phyloP scores from a whole-genome alignment of 2,888 invertebrate genomes.

The Candidula unifasciata region DNA sequence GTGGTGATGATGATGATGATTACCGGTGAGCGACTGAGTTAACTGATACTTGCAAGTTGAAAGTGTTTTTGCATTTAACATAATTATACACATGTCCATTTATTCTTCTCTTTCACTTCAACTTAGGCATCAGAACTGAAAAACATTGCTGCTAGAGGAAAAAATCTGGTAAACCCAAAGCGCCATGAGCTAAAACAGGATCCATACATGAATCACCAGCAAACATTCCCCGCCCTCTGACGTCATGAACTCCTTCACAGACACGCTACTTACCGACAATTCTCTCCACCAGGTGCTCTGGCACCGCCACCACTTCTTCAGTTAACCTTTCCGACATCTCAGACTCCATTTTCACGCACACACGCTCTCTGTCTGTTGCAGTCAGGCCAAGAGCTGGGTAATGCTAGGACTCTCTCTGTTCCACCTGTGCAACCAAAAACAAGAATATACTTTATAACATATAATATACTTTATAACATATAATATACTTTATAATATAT shows the following conservation, averaged over 20 bases:
- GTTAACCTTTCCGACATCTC: slow-evolving; percentile 33
- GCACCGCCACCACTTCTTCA: slow-evolving; percentile 49
- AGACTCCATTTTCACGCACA: neutral
- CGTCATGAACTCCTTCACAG: neutral
- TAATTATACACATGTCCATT: no score
- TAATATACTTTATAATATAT: no score
- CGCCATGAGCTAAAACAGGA: neutral
- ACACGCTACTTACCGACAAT: slow-evolving; percentile 37
- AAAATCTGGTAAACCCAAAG: neutral
- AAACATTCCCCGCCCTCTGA: neutral
- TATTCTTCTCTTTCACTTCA: no score
- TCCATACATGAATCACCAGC: neutral
- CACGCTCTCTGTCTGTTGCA: neutral
- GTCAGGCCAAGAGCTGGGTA: neutral
- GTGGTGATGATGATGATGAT: no score
- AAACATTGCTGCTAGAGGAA: neutral
- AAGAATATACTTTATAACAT: neutral
- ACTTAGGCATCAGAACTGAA: no score
- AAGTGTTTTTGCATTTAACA: no score
- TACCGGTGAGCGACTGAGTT: no score
- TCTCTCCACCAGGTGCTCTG: slow-evolving; percentile 39
- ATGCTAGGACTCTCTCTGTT: neutral
- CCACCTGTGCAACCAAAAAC: neutral
- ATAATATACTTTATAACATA: no score
- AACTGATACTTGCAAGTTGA: no score